Evolutionary conservation across 2,888 invertebrate species (phyloP).

Genomic region (Drosophila tanythrix): DNA sequence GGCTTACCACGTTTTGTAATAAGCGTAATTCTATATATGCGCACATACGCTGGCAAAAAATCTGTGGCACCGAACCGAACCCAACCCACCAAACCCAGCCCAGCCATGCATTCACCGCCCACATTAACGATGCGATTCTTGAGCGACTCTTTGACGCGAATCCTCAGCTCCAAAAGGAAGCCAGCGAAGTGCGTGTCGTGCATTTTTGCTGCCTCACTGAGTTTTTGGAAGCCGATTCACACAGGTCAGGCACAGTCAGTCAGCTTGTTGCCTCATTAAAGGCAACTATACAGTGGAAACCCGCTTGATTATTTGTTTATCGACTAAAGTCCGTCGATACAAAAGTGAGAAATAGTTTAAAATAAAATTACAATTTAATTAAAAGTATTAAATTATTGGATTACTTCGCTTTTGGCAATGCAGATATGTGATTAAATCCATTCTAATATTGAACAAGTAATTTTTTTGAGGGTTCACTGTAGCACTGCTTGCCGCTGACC

Average conservation of each 20-base stretch:
- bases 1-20: slow-evolving; percentile 79
- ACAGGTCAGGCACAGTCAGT: slow-evolving; percentile 25
- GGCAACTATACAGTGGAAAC: slow-evolving; percentile 5
- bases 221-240: slow-evolving; percentile 32
- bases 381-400: not conserved
- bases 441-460: not conserved
- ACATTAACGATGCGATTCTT: slow-evolving; percentile 23
- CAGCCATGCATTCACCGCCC: slow-evolving; percentile 8
- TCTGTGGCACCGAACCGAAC: slow-evolving; percentile 1
- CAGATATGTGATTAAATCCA: not conserved
- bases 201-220: slow-evolving; percentile 58
- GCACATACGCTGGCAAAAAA: slow-evolving; percentile 8
- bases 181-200: slow-evolving; percentile 65
- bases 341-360: not conserved
- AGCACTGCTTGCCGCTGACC: not conserved
- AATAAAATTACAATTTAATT: not conserved
- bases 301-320: not conserved
- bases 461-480: not conserved
- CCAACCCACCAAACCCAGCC: not conserved
- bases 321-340: not conserved
- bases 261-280: slow-evolving; percentile 6
- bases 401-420: not conserved
- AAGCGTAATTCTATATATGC: slow-evolving; percentile 73
- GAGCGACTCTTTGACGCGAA: slow-evolving; percentile 59
- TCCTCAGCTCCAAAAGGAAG: slow-evolving; percentile 66